Conservation (phyloP, 2,888 invertebrate genomes). For the Pollenia griseotomentosa region DNA sequence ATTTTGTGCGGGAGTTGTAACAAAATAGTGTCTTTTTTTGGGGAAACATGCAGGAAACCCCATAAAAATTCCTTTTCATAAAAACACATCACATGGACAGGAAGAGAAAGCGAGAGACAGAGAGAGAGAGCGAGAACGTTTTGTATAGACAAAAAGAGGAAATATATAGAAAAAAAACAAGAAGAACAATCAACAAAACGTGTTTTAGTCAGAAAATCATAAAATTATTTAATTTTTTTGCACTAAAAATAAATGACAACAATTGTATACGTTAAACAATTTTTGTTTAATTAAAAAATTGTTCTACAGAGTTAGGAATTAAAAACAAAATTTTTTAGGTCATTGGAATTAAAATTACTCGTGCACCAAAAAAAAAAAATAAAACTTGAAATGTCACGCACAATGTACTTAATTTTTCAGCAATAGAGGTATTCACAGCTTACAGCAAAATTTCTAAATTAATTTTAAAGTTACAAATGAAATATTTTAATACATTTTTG, state of each 20-base stretch:
- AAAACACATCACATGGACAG: not conserved
- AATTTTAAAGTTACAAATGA: not conserved
- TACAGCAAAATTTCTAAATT: not conserved
- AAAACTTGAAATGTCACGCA: not conserved
- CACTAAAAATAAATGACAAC: constrained; percentile 37
- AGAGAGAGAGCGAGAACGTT: not conserved
- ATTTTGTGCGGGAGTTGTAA: not conserved
- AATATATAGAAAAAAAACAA: not conserved
- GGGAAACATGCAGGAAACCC: constrained; percentile 33
- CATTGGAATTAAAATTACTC: constrained; percentile 13
- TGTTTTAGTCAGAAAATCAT: constrained; percentile 21
- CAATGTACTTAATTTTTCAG: not conserved
- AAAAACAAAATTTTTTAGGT: constrained; percentile 36
- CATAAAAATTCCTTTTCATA: constrained; percentile 43
- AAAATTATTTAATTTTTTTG: constrained; percentile 23
- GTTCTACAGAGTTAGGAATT: constrained; percentile 7
- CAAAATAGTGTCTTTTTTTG: constrained; percentile 18
- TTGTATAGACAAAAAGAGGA: not conserved
- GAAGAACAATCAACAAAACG: not conserved
- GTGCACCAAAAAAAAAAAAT: not conserved
- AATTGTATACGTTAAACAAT: constrained; percentile 16
- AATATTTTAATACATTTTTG: not conserved
- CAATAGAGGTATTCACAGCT: constrained; percentile 2
- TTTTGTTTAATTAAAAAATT: constrained; percentile 31
- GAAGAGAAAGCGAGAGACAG: not conserved